Percentiles rank a stretch among this genome's conserved stretches.
These are phyloP conservation scores for Lepus europaeus DNA, from an alignment of 2,113 vertebrate genomes.

Conservation along the genomic window DNA sequence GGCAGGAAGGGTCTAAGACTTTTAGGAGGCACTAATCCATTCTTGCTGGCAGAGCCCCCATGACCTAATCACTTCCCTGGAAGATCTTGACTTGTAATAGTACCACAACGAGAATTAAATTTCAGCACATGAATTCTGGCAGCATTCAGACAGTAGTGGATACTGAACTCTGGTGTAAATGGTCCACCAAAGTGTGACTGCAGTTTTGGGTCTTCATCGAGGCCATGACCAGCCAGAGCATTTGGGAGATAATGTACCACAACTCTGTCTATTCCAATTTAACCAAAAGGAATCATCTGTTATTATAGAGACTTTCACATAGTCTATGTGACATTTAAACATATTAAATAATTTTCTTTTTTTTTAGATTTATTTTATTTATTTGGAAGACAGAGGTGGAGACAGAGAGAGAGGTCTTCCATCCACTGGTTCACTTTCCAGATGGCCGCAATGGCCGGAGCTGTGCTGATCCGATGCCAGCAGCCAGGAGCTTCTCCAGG, in stretches of 20 bases:
- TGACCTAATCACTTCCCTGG: neutral
- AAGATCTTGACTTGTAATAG: neutral
- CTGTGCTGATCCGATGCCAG: too few relatives aligned
- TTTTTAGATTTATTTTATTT: too few relatives aligned
- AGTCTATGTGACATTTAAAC: neutral
- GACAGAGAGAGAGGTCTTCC: too few relatives aligned
- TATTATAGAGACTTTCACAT: neutral
- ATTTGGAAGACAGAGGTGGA: too few relatives aligned
- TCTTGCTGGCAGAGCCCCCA: neutral
- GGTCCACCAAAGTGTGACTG: accelerated
- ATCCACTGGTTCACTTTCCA: too few relatives aligned
- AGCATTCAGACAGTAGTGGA: neutral
- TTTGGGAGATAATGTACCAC: neutral
- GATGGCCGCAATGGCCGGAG: too few relatives aligned
- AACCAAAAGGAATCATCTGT: neutral
- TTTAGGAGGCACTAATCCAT: neutral
- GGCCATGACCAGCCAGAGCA: neutral
- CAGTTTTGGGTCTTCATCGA: neutral
- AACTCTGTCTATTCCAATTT: neutral
- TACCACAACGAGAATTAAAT: neutral
- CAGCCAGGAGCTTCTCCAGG: too few relatives aligned
- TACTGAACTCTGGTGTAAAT: neutral
- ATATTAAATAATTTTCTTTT: neutral
- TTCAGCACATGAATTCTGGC: neutral
- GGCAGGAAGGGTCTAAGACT: neutral